Evolutionary conservation across 2,113 vertebrate species (phyloP).

Genomic region (Ariopsis seemanni): DNA sequence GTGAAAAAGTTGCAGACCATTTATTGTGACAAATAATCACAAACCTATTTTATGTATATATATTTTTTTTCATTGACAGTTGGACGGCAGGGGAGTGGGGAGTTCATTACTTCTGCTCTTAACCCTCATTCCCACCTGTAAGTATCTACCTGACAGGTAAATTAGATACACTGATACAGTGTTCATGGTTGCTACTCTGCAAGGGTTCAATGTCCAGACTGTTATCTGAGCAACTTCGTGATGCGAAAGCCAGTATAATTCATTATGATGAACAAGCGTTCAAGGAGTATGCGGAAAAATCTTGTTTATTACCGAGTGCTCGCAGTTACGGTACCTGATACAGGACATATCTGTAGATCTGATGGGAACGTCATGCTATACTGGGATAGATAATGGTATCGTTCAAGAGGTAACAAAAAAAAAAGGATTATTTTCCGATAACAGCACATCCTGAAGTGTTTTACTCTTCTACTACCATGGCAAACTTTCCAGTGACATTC

Average conservation of each 20-base stretch:
- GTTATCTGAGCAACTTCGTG: background rate
- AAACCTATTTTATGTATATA: background rate
- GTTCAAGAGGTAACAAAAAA: background rate
- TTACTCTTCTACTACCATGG: background rate
- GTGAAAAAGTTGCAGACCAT: background rate
- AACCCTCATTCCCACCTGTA: slow-evolving; percentile 55
- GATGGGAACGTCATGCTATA: background rate
- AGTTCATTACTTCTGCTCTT: slow-evolving; percentile 57
- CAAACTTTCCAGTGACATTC: background rate
- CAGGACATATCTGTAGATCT: background rate
- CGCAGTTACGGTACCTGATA: background rate
- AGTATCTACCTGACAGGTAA: slow-evolving; percentile 35
- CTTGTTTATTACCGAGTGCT: background rate
- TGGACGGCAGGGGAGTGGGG: slow-evolving; percentile 57
- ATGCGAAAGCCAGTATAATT: background rate
- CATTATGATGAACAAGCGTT: background rate
- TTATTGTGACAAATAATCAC: background rate
- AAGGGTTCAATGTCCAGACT: slow-evolving; percentile 21
- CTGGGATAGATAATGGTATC: background rate
- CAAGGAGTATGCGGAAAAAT: background rate
- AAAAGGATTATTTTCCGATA: background rate
- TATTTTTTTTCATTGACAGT: slow-evolving; percentile 5
- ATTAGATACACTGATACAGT: background rate
- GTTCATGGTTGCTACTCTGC: background rate
- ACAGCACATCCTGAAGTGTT: background rate